Percentiles rank a stretch among this genome's conserved stretches.
These are phyloP conservation scores for Gymnocheta viridis DNA, from an alignment of 2,888 invertebrate genomes.

Conservation along the genomic window DNA sequence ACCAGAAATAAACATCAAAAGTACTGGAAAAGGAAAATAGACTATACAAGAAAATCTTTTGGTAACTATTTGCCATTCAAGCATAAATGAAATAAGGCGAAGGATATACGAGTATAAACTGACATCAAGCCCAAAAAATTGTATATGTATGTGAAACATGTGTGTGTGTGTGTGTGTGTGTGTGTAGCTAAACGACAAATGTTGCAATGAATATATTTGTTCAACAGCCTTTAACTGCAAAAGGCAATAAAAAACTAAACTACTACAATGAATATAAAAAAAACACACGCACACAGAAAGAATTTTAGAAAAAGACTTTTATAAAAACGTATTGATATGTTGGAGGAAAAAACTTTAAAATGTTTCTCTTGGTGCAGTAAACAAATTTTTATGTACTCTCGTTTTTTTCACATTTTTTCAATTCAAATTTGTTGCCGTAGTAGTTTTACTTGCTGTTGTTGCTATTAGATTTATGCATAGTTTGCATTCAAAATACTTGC, in stretches of 20 bases:
- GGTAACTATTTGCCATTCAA: constrained; percentile 80
- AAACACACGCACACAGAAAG: constrained; percentile 9
- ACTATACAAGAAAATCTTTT: constrained; percentile 76
- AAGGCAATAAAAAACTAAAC: constrained; percentile 60
- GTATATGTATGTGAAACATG: neutral
- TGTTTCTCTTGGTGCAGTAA: constrained; percentile 39
- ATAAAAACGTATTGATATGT: constrained; percentile 13
- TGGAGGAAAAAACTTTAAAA: neutral
- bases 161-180: neutral
- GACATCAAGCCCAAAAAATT: neutral
- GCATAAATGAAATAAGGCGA: constrained; percentile 75
- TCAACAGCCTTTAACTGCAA: constrained; percentile 62
- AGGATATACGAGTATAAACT: neutral
- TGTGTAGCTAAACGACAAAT: constrained; percentile 74
- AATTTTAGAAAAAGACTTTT: constrained; percentile 2
- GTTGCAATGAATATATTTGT: constrained; percentile 80
- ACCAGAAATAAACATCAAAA: constrained; percentile 38
- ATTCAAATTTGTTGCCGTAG: constrained; percentile 45
- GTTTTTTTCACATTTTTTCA: constrained; percentile 68
- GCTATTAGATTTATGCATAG: constrained; percentile 71
- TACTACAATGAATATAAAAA: constrained; percentile 34
- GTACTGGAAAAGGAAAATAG: constrained; percentile 32
- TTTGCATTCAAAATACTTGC: constrained; percentile 74
- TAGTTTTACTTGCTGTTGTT: constrained; percentile 41
- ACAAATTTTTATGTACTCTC: constrained; percentile 43